Conservation (phyloP, 1,140 invertebrate genomes). For the Myzus persicae region DNA sequence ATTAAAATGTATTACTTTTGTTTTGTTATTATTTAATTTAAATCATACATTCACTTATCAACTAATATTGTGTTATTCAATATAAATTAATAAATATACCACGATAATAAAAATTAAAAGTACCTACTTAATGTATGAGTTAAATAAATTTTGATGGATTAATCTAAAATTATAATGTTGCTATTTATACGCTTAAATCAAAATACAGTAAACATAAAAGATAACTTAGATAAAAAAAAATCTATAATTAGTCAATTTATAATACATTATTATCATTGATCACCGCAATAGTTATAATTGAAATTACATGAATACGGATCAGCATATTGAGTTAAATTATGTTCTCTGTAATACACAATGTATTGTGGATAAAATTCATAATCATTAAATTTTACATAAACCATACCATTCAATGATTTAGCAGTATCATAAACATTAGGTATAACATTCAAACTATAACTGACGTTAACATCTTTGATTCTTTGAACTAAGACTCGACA, state of each 20-base stretch:
- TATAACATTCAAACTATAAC: conserved; percentile 20
- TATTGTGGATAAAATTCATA: conserved; percentile 60
- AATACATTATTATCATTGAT: neutral
- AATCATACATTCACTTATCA: neutral
- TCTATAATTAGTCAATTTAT: neutral
- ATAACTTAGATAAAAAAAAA: neutral
- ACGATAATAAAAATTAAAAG: neutral
- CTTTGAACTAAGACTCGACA: conserved; percentile 44
- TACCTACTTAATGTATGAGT: neutral
- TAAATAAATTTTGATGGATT: neutral
- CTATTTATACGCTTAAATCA: neutral
- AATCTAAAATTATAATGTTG: neutral
- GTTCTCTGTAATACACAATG: conserved; percentile 54
- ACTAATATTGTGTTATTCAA: neutral
- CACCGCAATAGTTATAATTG: neutral
- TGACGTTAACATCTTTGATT: neutral
- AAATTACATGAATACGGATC: neutral
- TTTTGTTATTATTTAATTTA: neutral
- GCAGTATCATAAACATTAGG: conserved; percentile 36
- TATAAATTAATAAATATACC: neutral
- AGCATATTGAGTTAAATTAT: conserved; percentile 37
- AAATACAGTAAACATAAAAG: neutral
- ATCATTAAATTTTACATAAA: conserved; percentile 59
- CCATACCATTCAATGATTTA: conserved; percentile 38
- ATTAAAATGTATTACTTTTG: neutral